Evolutionary conservation across 2,797 vertebrate species (phyloP), one percentile per base, ranked within the genome.

Genomic region (Acanthopagrus latus): DNA sequence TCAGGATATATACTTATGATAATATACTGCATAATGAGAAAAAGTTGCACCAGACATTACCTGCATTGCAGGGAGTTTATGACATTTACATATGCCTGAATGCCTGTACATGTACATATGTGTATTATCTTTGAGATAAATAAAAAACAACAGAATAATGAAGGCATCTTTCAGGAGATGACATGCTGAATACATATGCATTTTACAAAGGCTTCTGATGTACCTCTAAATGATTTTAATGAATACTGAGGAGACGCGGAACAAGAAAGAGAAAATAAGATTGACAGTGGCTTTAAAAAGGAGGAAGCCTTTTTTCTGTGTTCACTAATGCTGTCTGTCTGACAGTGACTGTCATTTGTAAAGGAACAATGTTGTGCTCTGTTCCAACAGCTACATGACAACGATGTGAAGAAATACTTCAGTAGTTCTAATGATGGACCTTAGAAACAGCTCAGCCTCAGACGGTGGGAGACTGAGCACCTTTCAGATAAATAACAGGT

Each of bases 291-390:
- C 91, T 95, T 94, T 92, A 93, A 94, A 93, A 93, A 83, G 86
- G 87, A 91, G 81, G 77, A 89, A 80, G 83, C 77, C 87, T 89
- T 92, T 94, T 87, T 91, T 91, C 86, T 91, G 80, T 78, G 86
- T 83, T 83, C 78, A 17, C 92, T 91, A 92, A 93, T 93, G 91
- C 87, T 41, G 86, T 84, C 90, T 90, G 88, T 91, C 90, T 91
- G 95, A 94, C 93, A 95, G 93, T 92, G 83, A 94, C 91, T 94
- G 94, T 95, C 95, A 93, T 94, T 95, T 93, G 94, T 90, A 91
- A 94, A 90, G 90, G 88, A 93, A 91, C 92, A 89, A 86, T 88
- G 85, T 94, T 87, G 91, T 83, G 82, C 90, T 91, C 80, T 89
- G 88, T 91, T 94, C 88, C 89, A 87, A 90, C 83, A 89, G 89